Base-by-base conservation (phyloP, 2,888 invertebrate species). In the Caenorhabditis sp. region DNA sequence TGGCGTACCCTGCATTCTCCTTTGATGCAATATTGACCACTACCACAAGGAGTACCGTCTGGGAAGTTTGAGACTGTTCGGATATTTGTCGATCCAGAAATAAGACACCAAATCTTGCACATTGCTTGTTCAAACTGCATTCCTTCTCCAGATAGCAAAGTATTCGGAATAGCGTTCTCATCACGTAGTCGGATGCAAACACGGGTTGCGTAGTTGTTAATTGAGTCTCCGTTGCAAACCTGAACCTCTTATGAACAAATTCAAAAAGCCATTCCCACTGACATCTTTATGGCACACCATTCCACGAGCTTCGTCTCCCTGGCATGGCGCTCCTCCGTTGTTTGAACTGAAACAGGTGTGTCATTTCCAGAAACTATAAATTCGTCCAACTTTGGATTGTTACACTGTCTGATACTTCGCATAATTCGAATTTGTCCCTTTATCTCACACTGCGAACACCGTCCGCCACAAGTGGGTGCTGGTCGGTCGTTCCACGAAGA, bases 41-140 rank as follows among this genome's bases (percentile, higher is more conserved):
- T 27, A 8, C 86, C 87, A 73, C 87, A 87, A 0, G 87, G 87
- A 11, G 86, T 85, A 30, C 87, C 87, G 59, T 87, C 87, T 7
- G 87, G 87, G 59, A 86, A 87, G 53, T 86, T 85, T 22, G 81
- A 79, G 9, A 87, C 83, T 0, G 87, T 82, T 55, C 87, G 74
- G 22, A 87, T 85, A 58, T 83, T 85, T 22, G 80, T 82, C 9
- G 80, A 73, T 15, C 68, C 58, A 8, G 79, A 56, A 8, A 82
- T 58, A 4, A 81, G 73, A 24, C 84, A 84, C 86, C 85, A 85
- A 13, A 86, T 65, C 66, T 86, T 86, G 71, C 84, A 85, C 41
- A 78, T 79, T 5, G 83, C 83, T 55, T 85, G 82, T 45, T 80
- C 80, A 45, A 82, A 86, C 35, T 86, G 85, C 50, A 84, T 71